phyloP scores from a whole-genome alignment of 1,140 invertebrate genomes.

The Trachymyrmex septentrionalis region DNA sequence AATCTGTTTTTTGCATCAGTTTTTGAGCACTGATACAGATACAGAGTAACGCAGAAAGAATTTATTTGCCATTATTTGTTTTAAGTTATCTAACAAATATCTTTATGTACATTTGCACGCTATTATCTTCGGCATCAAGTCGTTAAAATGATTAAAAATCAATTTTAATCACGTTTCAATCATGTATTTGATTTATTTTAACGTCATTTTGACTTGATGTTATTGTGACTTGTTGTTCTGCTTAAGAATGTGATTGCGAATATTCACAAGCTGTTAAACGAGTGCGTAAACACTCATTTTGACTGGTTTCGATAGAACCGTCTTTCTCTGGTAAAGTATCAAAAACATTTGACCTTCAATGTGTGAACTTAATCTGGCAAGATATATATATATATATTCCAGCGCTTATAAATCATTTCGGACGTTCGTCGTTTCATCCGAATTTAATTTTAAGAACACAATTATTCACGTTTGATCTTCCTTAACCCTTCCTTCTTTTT shows the following conservation, averaged over 20 bases:
- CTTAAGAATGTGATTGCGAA: background rate
- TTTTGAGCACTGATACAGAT: background rate
- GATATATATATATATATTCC: constrained; percentile 68
- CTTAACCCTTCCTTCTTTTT: constrained; percentile 21
- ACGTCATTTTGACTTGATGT: too few relatives aligned
- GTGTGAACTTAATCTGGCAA: constrained; percentile 76
- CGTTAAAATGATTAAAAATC: too few relatives aligned
- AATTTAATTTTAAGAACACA: constrained; percentile 60
- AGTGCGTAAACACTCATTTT: constrained; percentile 2
- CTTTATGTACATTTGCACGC: background rate
- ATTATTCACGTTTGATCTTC: constrained; percentile 28
- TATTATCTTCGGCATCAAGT: background rate
- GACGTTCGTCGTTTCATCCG: background rate
- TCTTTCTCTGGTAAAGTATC: background rate
- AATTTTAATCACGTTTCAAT: too few relatives aligned
- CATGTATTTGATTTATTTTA: too few relatives aligned
- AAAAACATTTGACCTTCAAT: background rate
- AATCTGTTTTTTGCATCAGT: background rate
- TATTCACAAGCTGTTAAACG: constrained; percentile 5
- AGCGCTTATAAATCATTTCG: constrained; percentile 37
- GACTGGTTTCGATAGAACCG: background rate
- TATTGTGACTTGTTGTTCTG: too few relatives aligned
- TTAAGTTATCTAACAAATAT: background rate
- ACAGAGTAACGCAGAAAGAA: background rate
- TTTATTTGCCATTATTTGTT: background rate